phyloP scores from a whole-genome alignment of 2,113 vertebrate species.

The Carassius gibelio region DNA sequence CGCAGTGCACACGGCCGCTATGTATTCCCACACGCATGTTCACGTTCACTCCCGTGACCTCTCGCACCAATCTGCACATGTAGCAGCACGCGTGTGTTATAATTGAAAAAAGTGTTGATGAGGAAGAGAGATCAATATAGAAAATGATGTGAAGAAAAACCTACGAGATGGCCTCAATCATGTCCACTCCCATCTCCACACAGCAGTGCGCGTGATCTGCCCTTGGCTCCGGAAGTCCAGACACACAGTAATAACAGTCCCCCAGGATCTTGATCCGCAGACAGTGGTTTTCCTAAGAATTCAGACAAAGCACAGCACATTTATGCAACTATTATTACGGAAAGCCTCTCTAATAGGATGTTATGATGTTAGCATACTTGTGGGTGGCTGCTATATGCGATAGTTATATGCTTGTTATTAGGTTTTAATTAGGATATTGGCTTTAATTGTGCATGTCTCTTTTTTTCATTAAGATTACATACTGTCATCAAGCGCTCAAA shows the following conservation, averaged over 20 bases:
- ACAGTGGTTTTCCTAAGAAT: conserved; percentile 90
- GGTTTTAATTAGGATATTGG: background rate
- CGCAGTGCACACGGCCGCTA: conserved; percentile 94
- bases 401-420: no score
- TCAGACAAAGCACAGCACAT: conserved; percentile 32
- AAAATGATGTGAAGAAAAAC: conserved; percentile 57
- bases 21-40: conserved; percentile 98
- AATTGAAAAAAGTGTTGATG: background rate
- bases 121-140: background rate
- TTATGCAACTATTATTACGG: background rate
- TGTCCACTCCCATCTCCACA: conserved; percentile 97
- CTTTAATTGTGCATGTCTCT: no score
- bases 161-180: conserved; percentile 98
- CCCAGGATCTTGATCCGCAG: conserved; percentile 96
- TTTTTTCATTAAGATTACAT: no score
- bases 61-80: conserved; percentile 85
- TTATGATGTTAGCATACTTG: background rate
- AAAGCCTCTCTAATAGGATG: background rate
- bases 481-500: no score
- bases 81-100: background rate
- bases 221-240: conserved; percentile 88
- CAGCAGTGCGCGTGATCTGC: conserved; percentile 97
- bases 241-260: conserved; percentile 97
- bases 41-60: conserved; percentile 95
- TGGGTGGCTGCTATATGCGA: background rate